Conservation (phyloP, 2,113 vertebrate species). For the Hiodon tergisus region DNA sequence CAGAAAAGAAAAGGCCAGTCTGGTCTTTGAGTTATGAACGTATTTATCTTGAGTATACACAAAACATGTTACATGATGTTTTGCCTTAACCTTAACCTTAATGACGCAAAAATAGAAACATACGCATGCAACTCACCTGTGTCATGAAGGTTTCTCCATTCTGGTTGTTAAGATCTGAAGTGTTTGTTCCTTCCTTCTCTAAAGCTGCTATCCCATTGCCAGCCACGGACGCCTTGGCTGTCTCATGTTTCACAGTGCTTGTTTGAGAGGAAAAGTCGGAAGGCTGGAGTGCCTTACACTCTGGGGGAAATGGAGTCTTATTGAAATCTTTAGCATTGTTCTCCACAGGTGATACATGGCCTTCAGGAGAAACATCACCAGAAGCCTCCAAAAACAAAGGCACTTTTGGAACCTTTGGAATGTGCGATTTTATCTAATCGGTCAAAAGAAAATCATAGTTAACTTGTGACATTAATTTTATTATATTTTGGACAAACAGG, state of each 20-base stretch:
- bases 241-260: slow-evolving; percentile 20
- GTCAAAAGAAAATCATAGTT: neutral
- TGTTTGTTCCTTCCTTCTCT: slow-evolving; percentile 4
- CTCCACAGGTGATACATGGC: neutral
- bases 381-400: slow-evolving; percentile 27
- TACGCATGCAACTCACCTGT: slow-evolving; percentile 57
- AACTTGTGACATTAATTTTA: neutral
- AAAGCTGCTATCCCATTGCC: rapidly evolving
- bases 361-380: neutral
- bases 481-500: neutral
- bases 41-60: neutral
- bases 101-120: neutral
- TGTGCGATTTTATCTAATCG: slow-evolving; percentile 52
- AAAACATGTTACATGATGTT: neutral
- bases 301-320: neutral
- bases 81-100: neutral
- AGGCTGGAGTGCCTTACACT: slow-evolving; percentile 32
- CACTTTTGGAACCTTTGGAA: slow-evolving; percentile 56
- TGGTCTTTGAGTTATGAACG: neutral
- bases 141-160: slow-evolving; percentile 60
- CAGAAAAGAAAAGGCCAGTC: too few relatives aligned
- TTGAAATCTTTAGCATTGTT: neutral
- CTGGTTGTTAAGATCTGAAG: slow-evolving; percentile 24
- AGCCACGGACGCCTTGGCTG: neutral
- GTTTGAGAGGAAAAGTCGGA: slow-evolving; percentile 31